Base-by-base conservation (phyloP, 2,113 vertebrate species). In the Phrynosoma platyrhinos region DNA sequence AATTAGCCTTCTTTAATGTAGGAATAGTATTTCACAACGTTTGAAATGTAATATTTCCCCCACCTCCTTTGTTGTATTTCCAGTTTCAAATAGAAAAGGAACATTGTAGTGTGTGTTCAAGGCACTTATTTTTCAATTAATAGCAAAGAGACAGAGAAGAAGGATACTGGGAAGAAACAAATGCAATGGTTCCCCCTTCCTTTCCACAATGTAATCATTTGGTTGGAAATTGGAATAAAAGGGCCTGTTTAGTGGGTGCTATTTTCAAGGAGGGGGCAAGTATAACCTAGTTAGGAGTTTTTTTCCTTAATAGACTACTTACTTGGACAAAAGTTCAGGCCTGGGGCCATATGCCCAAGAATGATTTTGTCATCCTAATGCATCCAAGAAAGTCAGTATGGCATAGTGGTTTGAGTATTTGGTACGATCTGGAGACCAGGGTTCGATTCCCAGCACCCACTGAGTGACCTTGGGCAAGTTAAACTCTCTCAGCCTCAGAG, bases 11-110 rank as follows among this genome's bases (percentile, higher is more conserved):
- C 94, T 95, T 95, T 94, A 52, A 74, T 93, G 93, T 93, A 91
- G 94, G 93, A 96, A 93, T 95, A 91, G 90, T 88, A 93, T 95
- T 95, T 95, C 95, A 92, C 94, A 93, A 95, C 90, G 93, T 95
- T 95, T 95, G 95, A 93, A 94, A 95, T 92, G 92, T 94, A 95
- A 91, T 92, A 92, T 91, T 94, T 95, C 76, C 93, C 55, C 87
- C 47, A 87, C 84, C 77, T 12, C 42, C 94, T 95, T 95, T 95
- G 94, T 95, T 95, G 93, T 94, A 91, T 94, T 95, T 96, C 95
- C 95, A 96, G 89, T 94, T 94, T 92, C 89, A 92, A 92, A 95
- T 94, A 94, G 72, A 76, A 88, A 78, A 88, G 81, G 79, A 88
- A 83, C 72, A 78, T 69, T 88, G 72, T 88, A 83, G n/a, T n/a